These are phyloP conservation scores for Sciurus vulgaris DNA, from an alignment of 2,797 vertebrate species.

Conservation along the genomic window DNA sequence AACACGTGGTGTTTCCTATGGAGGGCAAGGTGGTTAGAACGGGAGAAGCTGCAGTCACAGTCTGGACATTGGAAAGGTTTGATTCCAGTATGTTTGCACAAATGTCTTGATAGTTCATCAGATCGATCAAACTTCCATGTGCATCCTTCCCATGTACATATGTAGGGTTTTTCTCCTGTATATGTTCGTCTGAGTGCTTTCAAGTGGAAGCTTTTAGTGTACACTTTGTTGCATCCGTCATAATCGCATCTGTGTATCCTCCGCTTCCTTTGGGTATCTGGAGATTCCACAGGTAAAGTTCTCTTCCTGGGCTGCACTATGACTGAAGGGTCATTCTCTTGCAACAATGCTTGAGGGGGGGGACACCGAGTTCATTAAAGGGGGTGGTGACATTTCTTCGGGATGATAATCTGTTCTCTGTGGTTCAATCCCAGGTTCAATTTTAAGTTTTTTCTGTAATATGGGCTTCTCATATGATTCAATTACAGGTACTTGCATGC, in stretches of 20 bases:
- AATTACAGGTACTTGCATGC: constrained; percentile 90
- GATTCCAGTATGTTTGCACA: constrained; percentile 99
- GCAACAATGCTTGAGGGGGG: constrained; percentile 90
- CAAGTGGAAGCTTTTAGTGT: constrained; percentile 99
- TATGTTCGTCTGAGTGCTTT: constrained; percentile 99
- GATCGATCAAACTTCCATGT: constrained; percentile 99
- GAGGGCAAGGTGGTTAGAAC: constrained; percentile 97
- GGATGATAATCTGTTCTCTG: constrained; percentile 90
- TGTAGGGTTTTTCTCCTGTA: constrained; percentile 99
- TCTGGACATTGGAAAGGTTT: constrained; percentile 99
- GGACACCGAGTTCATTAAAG: constrained; percentile 92
- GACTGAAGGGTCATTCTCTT: constrained; percentile 95
- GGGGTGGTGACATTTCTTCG: constrained; percentile 93
- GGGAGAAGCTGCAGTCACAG: constrained; percentile 99
- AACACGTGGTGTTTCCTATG: constrained; percentile 98
- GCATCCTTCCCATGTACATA: constrained; percentile 98
- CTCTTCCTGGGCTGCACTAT: constrained; percentile 95
- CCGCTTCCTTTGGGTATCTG: constrained; percentile 95
- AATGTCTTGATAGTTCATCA: constrained; percentile 98
- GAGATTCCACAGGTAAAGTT: constrained; percentile 94
- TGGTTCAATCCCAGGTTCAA: constrained; percentile 91
- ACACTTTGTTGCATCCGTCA: constrained; percentile 97
- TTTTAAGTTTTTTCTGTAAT: constrained; percentile 94
- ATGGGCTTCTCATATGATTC: constrained; percentile 90
- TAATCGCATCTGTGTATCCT: constrained; percentile 98